A percentile compares a stretch with the other conserved stretches of the same genome.
Evolutionary conservation across 2,888 invertebrate genomes (phyloP).

Genomic region (Apodemia mormo): DNA sequence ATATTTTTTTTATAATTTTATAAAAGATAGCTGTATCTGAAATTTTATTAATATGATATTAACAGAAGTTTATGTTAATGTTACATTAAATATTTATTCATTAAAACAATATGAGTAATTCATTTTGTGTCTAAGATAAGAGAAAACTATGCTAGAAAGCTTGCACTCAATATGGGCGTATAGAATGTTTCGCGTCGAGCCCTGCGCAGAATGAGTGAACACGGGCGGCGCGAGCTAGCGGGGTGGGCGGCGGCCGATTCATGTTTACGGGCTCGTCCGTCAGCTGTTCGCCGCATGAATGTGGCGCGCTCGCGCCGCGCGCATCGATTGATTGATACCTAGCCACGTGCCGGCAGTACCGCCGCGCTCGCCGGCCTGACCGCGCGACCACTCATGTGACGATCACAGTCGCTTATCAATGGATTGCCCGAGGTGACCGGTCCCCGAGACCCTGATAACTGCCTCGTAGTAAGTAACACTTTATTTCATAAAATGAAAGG

Average conservation of each 20-base stretch:
- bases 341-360: slow-evolving; percentile 52
- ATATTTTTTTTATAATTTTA: too few relatives aligned
- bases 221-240: slow-evolving; percentile 38
- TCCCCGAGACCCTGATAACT: slow-evolving; percentile 41
- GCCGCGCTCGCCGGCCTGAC: slow-evolving; percentile 63
- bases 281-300: slow-evolving; percentile 79
- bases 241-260: slow-evolving; percentile 60
- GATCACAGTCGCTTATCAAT: slow-evolving; percentile 59
- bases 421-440: slow-evolving; percentile 72
- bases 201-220: slow-evolving; percentile 42
- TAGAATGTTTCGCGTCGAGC: neutral
- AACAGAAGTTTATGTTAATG: too few relatives aligned
- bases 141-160: neutral
- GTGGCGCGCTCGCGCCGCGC: slow-evolving; percentile 69
- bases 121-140: neutral
- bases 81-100: too few relatives aligned
- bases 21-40: too few relatives aligned
- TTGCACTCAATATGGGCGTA: neutral
- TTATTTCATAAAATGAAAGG: slow-evolving; percentile 48
- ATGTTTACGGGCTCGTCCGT: slow-evolving; percentile 77
- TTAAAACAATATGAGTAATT: neutral
- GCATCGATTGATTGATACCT: slow-evolving; percentile 77
- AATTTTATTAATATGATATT: too few relatives aligned
- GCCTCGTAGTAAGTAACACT: slow-evolving; percentile 45
- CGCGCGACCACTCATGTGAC: slow-evolving; percentile 53